Evolutionary conservation across 2,113 vertebrate genomes (phyloP).

Genomic region (Perccottus glenii): DNA sequence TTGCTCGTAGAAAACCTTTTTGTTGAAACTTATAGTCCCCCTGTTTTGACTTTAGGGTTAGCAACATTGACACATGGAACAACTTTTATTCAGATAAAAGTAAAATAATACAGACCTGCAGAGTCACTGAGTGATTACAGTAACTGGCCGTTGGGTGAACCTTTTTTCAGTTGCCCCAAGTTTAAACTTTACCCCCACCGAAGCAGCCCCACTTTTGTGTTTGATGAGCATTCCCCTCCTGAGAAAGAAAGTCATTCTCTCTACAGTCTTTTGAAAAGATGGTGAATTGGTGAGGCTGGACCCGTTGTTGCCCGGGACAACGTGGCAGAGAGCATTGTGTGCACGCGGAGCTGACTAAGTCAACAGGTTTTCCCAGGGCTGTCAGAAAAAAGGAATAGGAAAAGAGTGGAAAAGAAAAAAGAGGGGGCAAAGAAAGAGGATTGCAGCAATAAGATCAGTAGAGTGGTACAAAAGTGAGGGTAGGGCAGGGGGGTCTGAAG

Average conservation of each 20-base stretch:
- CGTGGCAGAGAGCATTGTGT: constrained; percentile 70
- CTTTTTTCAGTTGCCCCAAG: constrained; percentile 23
- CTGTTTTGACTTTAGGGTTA: no score
- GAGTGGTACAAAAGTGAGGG: constrained; percentile 18
- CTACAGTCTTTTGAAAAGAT: constrained; percentile 60
- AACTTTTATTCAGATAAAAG: no score
- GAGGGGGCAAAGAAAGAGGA: constrained; percentile 50
- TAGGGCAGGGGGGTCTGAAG: constrained; percentile 20
- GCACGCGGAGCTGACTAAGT: constrained; percentile 57
- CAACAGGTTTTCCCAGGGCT: constrained; percentile 81
- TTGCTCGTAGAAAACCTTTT: no score
- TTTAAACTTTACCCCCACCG: constrained; percentile 28
- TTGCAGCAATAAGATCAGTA: constrained; percentile 62
- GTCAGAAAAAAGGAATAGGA: constrained; percentile 55
- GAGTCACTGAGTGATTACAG: constrained; percentile 14
- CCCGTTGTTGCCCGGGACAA: constrained; percentile 71
- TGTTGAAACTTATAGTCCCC: no score
- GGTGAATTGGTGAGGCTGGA: constrained; percentile 62
- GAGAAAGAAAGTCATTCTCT: constrained; percentile 68
- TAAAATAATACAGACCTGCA: no score
- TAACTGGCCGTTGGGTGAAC: constrained; percentile 29
- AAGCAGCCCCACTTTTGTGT: constrained; percentile 42
- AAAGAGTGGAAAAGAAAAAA: constrained; percentile 33
- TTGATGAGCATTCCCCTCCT: constrained; percentile 56
- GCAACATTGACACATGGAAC: no score